Evolutionary conservation across 1,140 invertebrate genomes (phyloP).

Genomic region (Belonocnema kinseyi): DNA sequence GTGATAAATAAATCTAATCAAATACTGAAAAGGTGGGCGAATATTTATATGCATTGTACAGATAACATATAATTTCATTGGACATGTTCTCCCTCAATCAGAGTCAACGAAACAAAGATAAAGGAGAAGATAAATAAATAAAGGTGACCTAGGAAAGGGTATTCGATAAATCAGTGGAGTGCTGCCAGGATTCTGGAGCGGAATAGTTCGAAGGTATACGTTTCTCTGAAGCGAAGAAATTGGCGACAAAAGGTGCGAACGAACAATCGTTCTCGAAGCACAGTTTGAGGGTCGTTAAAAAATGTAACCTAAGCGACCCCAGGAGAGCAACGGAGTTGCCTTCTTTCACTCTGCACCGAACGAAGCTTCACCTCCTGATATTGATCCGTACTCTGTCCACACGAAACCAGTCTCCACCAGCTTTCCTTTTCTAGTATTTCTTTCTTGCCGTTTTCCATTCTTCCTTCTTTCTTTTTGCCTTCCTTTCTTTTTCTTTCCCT

Average conservation of each 20-base stretch:
- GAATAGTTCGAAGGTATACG: neutral
- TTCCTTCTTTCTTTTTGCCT: neutral
- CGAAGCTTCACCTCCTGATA: slow-evolving; percentile 41
- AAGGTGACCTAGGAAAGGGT: neutral
- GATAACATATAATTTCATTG: too few species aligned
- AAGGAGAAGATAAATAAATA: slow-evolving; percentile 9
- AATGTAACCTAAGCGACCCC: slow-evolving; percentile 38
- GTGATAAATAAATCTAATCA: too few species aligned
- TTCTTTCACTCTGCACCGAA: slow-evolving; percentile 36
- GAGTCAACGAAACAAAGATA: neutral
- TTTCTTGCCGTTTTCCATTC: neutral
- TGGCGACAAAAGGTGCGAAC: slow-evolving; percentile 26
- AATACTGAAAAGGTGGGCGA: too few species aligned
- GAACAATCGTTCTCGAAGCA: slow-evolving; percentile 21
- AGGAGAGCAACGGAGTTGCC: slow-evolving; percentile 32
- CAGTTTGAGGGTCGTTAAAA: slow-evolving; percentile 22
- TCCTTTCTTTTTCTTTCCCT: slow-evolving; percentile 10
- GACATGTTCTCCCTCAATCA: neutral
- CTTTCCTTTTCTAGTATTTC: slow-evolving; percentile 18
- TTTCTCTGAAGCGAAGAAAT: slow-evolving; percentile 11
- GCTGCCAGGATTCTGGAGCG: slow-evolving; percentile 10
- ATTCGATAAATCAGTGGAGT: slow-evolving; percentile 21
- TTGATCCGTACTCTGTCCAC: slow-evolving; percentile 52
- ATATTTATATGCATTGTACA: too few species aligned
- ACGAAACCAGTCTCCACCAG: slow-evolving; percentile 42